These are phyloP conservation scores for Pogonomyrmex californicus DNA, from an alignment of 1,140 invertebrate species.

Conservation along the genomic window DNA sequence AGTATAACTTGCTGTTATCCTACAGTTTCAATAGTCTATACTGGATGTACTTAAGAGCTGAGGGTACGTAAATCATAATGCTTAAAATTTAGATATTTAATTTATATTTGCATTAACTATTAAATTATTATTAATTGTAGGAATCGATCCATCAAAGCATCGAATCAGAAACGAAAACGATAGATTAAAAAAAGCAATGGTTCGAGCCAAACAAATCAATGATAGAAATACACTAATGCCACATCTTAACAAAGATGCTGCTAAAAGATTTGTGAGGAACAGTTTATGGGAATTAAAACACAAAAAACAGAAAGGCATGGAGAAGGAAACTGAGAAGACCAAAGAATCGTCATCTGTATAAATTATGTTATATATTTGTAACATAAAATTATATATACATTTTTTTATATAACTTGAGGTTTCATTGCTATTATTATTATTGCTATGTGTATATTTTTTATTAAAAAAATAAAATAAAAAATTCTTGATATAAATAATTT, in stretches of 20 bases:
- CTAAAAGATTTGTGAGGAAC: slow-evolving; percentile 85
- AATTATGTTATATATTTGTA: neutral
- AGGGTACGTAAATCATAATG: neutral
- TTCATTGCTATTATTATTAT: neutral
- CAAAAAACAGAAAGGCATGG: neutral
- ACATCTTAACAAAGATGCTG: slow-evolving; percentile 83
- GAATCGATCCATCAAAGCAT: slow-evolving; percentile 81
- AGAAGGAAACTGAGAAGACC: neutral
- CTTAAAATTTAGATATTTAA: neutral
- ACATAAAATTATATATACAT: neutral
- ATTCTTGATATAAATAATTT: neutral
- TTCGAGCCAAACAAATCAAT: slow-evolving; percentile 84
- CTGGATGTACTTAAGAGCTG: slow-evolving; percentile 82
- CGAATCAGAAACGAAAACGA: slow-evolving; percentile 85
- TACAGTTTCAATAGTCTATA: slow-evolving; percentile 86
- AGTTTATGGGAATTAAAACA: slow-evolving; percentile 83
- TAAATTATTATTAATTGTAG: slow-evolving; percentile 69
- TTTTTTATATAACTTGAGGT: neutral
- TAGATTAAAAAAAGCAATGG: slow-evolving; percentile 84
- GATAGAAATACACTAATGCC: slow-evolving; percentile 84
- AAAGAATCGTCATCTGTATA: neutral
- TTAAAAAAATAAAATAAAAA: neutral
- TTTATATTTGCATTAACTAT: neutral
- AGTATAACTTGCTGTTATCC: slow-evolving; percentile 86
- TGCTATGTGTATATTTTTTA: neutral